Conservation (phyloP, 2,888 invertebrate genomes). For the Eutolmus rufibarbis region DNA sequence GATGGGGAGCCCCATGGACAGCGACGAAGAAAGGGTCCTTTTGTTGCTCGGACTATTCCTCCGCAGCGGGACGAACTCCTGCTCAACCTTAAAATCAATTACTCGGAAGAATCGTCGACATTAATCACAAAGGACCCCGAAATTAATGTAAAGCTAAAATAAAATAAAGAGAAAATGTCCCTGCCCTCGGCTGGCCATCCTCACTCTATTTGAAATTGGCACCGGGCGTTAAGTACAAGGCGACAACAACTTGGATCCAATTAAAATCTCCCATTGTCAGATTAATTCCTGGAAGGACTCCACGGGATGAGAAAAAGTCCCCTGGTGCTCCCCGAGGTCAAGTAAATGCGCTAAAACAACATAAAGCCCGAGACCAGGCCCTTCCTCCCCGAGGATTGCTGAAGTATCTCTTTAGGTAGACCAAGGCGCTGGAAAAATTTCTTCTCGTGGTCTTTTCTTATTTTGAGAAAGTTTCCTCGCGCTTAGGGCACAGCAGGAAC, state of each 20-base stretch:
- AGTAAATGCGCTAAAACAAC: conserved; percentile 9
- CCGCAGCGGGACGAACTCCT: neutral
- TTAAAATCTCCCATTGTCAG: conserved; percentile 38
- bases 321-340: conserved; percentile 12
- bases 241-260: conserved; percentile 40
- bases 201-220: neutral
- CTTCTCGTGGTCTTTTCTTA: neutral
- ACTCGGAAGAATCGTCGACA: conserved; percentile 30
- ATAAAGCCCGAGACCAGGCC: neutral
- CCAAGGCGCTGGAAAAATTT: neutral
- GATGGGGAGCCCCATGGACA: neutral
- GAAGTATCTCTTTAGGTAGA: conserved; percentile 5
- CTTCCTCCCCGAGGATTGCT: neutral
- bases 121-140: conserved; percentile 31
- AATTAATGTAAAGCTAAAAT: conserved; percentile 29
- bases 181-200: neutral
- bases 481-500: neutral
- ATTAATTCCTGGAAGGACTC: conserved; percentile 27
- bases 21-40: neutral
- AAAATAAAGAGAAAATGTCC: neutral
- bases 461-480: neutral
- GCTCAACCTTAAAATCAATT: conserved; percentile 29
- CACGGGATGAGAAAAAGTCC: neutral
- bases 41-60: neutral
- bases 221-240: conserved; percentile 22